These are phyloP conservation scores for Notamacropus eugenii DNA, from an alignment of 2,797 vertebrate genomes.

Conservation along the genomic window DNA sequence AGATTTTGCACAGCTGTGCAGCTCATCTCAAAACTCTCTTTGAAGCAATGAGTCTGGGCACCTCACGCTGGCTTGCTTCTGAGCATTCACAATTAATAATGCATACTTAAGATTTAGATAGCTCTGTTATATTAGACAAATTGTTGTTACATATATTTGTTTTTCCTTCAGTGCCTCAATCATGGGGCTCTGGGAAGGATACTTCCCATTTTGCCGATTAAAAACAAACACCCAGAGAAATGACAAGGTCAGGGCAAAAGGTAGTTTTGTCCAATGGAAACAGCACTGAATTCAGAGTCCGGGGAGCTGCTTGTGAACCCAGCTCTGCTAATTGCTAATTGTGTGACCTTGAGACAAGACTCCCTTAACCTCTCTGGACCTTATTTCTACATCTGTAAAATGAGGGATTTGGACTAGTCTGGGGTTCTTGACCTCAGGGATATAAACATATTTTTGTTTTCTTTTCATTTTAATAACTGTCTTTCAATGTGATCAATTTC, in stretches of 20 bases:
- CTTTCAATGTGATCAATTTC: background rate
- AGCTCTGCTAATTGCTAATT: background rate
- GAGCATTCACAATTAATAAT: slow-evolving; percentile 5
- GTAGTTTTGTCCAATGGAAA: background rate
- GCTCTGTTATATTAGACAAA: background rate
- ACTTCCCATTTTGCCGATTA: background rate
- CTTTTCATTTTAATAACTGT: background rate
- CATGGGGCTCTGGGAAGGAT: background rate
- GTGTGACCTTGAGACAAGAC: background rate
- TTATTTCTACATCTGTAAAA: background rate
- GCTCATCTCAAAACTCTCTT: background rate
- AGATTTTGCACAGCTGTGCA: background rate
- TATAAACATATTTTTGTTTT: background rate
- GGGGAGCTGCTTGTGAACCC: background rate
- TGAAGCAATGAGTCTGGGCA: background rate
- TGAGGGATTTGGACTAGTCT: background rate
- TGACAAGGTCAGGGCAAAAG: background rate
- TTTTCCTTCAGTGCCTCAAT: background rate
- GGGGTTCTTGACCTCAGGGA: background rate
- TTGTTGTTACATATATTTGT: background rate
- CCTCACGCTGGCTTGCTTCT: background rate
- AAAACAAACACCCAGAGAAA: background rate
- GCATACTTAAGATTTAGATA: background rate
- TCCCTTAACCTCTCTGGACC: background rate
- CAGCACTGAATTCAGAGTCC: background rate